phyloP scores from a whole-genome alignment of 2,888 invertebrate genomes.

The Sinodicranocentrus sp. region DNA sequence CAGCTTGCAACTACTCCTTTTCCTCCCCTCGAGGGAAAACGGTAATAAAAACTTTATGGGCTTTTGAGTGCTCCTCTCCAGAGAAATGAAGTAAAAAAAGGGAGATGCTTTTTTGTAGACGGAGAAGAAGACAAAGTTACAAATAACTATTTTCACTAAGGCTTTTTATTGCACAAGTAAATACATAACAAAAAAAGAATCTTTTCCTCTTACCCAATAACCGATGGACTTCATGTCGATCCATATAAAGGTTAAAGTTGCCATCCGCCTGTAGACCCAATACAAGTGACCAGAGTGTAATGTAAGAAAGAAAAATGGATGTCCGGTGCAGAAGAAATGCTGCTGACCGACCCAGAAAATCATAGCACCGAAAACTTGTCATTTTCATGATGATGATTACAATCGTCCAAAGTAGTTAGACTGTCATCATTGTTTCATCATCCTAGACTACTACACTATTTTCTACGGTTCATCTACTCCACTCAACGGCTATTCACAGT shows the following conservation, averaged over 20 bases:
- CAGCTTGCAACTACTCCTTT: conserved; percentile 39
- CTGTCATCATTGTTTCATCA: conserved; percentile 29
- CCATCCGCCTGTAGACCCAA: conserved; percentile 54
- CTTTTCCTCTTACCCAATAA: conserved; percentile 70
- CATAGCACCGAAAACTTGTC: conserved; percentile 66
- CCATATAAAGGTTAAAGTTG: conserved; percentile 74
- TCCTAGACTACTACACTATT: neutral
- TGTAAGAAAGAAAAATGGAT: conserved; percentile 64
- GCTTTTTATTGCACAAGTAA: neutral
- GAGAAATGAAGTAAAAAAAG: conserved; percentile 21
- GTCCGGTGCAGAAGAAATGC: conserved; percentile 50
- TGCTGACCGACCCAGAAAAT: conserved; percentile 62
- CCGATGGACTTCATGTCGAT: conserved; percentile 73
- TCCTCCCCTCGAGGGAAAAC: conserved; percentile 54
- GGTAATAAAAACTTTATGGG: conserved; percentile 66
- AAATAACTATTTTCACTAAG: neutral
- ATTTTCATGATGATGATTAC: conserved; percentile 51
- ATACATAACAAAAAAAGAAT: neutral
- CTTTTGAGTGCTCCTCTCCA: conserved; percentile 57
- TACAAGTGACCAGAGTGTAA: conserved; percentile 58
- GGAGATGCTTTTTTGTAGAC: conserved; percentile 5
- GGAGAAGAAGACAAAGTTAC: conserved; percentile 7
- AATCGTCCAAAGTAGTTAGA: neutral
- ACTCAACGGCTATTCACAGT: neutral
- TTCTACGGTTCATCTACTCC: neutral